These are phyloP conservation scores for Hyperopisus bebe DNA, from an alignment of 2,113 vertebrate genomes.

Conservation along the genomic window DNA sequence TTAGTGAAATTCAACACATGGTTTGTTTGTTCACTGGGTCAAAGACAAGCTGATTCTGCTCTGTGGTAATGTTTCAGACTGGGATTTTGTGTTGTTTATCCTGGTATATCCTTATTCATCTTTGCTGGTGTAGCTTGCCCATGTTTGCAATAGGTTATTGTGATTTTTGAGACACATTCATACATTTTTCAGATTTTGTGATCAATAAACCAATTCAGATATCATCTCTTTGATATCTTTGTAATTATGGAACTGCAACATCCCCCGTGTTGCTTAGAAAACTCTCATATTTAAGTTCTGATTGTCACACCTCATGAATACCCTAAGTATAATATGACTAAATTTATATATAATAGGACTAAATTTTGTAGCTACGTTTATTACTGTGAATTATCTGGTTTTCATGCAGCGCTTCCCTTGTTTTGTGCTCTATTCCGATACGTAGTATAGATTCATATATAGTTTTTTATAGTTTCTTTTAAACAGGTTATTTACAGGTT, in stretches of 20 bases:
- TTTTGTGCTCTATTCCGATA: background rate
- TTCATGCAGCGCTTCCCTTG: background rate
- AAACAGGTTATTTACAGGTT: background rate
- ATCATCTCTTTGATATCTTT: background rate
- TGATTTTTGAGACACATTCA: background rate
- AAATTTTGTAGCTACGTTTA: background rate
- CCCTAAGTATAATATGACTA: background rate
- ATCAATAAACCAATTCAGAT: background rate
- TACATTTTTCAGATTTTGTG: background rate
- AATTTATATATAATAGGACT: background rate
- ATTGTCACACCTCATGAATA: background rate
- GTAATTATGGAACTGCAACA: background rate
- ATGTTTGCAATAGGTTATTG: background rate
- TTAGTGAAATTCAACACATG: background rate
- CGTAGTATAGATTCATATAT: background rate
- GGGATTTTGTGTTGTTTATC: background rate
- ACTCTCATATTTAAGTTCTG: background rate
- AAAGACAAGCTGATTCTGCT: background rate
- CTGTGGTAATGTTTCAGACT: background rate
- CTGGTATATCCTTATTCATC: background rate
- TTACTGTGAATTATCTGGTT: background rate
- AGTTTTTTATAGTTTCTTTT: background rate
- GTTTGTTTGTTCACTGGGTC: background rate
- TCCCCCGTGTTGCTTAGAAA: background rate
- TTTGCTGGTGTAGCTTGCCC: background rate